Conservation (phyloP, 1,140 invertebrate genomes). For the Hycleus cichorii region DNA sequence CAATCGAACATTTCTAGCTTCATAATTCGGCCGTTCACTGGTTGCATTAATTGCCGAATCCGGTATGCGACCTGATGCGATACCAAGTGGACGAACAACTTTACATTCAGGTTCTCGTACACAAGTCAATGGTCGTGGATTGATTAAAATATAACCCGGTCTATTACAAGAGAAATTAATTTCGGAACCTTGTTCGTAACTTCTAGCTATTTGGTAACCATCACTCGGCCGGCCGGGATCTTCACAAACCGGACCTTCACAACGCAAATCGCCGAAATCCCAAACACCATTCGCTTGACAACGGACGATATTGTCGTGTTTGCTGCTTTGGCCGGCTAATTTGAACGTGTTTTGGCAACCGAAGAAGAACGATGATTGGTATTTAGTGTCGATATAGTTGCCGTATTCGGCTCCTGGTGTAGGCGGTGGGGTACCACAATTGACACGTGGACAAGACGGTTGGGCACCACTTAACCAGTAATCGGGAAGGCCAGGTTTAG, state of each 20-base stretch:
- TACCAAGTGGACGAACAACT: conserved; percentile 83
- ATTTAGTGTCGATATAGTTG: conserved; percentile 77
- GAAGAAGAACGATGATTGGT: conserved; percentile 90
- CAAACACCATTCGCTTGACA: conserved; percentile 89
- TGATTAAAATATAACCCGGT: conserved; percentile 89
- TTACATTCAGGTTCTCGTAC: conserved; percentile 88
- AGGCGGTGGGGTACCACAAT: conserved; percentile 79
- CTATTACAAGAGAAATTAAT: conserved; percentile 84
- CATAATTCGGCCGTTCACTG: conserved; percentile 84
- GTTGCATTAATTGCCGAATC: conserved; percentile 95
- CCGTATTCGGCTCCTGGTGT: conserved; percentile 91
- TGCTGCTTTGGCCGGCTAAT: conserved; percentile 82
- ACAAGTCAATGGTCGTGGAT: conserved; percentile 83
- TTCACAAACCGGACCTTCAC: conserved; percentile 91
- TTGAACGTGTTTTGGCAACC: conserved; percentile 95
- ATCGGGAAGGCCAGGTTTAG: conserved; percentile 77
- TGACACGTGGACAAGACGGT: conserved; percentile 77
- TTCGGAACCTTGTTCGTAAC: conserved; percentile 89
- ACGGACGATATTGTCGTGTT: conserved; percentile 83
- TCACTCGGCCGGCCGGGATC: conserved; percentile 91
- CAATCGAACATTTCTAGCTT: conserved; percentile 81
- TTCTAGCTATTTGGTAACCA: conserved; percentile 79
- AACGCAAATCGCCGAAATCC: conserved; percentile 94
- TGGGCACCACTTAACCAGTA: conserved; percentile 86
- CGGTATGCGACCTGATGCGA: conserved; percentile 86